phyloP scores from a whole-genome alignment of 2,888 invertebrate genomes.

The Apeira syringaria region DNA sequence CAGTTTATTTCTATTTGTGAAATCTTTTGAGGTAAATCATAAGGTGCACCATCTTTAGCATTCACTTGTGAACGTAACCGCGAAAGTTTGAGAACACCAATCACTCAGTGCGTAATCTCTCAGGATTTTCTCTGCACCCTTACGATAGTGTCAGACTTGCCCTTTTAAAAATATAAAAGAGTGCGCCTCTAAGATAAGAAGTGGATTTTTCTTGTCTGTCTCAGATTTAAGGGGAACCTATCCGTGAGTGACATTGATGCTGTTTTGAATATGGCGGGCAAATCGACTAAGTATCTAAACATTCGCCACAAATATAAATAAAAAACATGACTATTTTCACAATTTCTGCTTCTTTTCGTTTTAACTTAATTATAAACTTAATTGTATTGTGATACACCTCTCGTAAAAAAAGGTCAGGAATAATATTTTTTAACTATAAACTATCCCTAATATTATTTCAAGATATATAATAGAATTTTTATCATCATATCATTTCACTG shows the following conservation, averaged over 20 bases:
- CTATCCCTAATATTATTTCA: too few relatives aligned
- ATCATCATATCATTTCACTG: too few relatives aligned
- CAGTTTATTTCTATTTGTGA: slow-evolving; percentile 37
- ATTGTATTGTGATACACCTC: too few relatives aligned
- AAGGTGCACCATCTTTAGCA: slow-evolving; percentile 60
- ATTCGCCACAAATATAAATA: too few relatives aligned
- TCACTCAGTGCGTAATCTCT: slow-evolving; percentile 81
- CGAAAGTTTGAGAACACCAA: slow-evolving; percentile 74
- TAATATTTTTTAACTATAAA: too few relatives aligned
- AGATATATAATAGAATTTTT: too few relatives aligned
- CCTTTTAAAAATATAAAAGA: slow-evolving; percentile 65
- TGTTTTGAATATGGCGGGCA: too few relatives aligned
- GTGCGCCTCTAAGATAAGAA: slow-evolving; percentile 65
- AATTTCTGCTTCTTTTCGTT: too few relatives aligned
- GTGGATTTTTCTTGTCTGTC: slow-evolving; percentile 47
- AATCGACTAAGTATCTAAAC: too few relatives aligned
- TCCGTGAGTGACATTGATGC: slow-evolving; percentile 34
- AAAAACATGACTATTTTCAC: too few relatives aligned
- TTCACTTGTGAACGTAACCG: slow-evolving; percentile 64
- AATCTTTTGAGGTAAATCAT: slow-evolving; percentile 62
- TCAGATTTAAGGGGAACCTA: slow-evolving; percentile 47
- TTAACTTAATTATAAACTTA: too few relatives aligned
- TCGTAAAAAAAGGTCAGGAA: too few relatives aligned
- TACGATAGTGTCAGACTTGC: slow-evolving; percentile 51
- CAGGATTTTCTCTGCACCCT: slow-evolving; percentile 67